Base-by-base conservation (phyloP, 2,797 vertebrate genomes). In the Gila robusta region DNA sequence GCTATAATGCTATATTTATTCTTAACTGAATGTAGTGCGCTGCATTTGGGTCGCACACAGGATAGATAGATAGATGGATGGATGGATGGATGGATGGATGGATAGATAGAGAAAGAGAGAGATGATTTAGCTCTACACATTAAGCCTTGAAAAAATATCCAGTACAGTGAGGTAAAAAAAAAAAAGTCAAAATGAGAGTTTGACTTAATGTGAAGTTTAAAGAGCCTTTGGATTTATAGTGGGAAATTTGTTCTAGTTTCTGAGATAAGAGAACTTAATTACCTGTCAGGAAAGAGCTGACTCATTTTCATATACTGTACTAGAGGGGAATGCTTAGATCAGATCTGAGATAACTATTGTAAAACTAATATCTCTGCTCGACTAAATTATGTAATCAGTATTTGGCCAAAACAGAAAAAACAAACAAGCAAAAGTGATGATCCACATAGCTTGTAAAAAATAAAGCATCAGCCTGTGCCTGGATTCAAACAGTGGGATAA, bases 191-290 rank as follows among this genome's bases (percentile, higher is more conserved):
- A 66, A 69, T 78, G 35, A 67, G 39, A 62, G 37, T 73, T 76
- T 37, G 56, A 66, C 62, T 67, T 77, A 62, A 84, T 77, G 73
- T 84, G 62, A 77, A 39, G 32, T 64, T 77, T 77, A 52, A 84
- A 84, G 35, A 37, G 10, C n/a, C 64, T 78, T 78, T 70, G n/a
- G 62, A 78, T 84, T 78, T 56, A 56, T 41, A 70, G 83, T 41
- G n/a, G 64, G 37, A 67, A 28, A 56, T 69, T 23, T 28, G 62
- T 84, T 78, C 47, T 41, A 78, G 62, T 54, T 78, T 69, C 35
- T 39, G 47, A 70, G 73, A 78, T 84, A 78, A 84, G 83, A 56
- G 17, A 56, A 78, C 62, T 78, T 70, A 84, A 84, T 84, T 84
- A 70, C 73, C 47, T 78, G 73, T 78, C 73, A 56, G 47, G 19